Evolutionary conservation across 1,140 invertebrate genomes (phyloP), one percentile per base, ranked within the genome.

Genomic region (Zaprionus tsacasi): DNA sequence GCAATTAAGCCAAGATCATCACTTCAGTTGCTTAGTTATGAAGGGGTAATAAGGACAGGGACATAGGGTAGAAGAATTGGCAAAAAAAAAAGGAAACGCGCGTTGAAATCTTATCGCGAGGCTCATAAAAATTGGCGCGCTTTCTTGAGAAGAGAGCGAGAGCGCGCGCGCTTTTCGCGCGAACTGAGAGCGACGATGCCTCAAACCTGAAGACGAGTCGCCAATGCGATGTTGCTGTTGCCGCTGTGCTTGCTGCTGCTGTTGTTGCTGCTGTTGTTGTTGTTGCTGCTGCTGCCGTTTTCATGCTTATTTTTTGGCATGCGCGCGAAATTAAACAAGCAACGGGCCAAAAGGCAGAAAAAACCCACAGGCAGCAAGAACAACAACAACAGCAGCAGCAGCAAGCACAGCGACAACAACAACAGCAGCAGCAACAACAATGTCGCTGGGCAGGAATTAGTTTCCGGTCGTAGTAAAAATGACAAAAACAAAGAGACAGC

Each of bases 381-480:
- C 50, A 50, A 21, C 35, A 55, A 21, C 48, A 50, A 21, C n/a
- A 15, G 68, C 36, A 59, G 36, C 38, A 55, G 54, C 59, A 71
- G 43, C 36, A 58, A 54, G 17, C 11, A 17, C 48, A 64, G 5
- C 57, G 60, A 54, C 45, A 69, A 35, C 45, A 60, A 33, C 45
- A 60, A 38, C 35, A 64, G 43, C 35, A 50, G 27, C 15, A 76
- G 63, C 65, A 65, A 55, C 43, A 64, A 80, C 76, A 71, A 81
- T 71, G 79, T 79, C 64, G 73, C 58, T 75, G 77, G 50, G 82
- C 83, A 80, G 81, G 89, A 85, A 91, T 91, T 89, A 91, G 89
- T 91, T 91, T 91, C 89, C 89, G 89, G 89, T 91, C 85, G 79
- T 91, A 91, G 83, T 88, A 91, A 88, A 91, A 83, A 88, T 91